Conservation (phyloP, 1,140 invertebrate genomes). For the Caenorhabditis brenneri region DNA sequence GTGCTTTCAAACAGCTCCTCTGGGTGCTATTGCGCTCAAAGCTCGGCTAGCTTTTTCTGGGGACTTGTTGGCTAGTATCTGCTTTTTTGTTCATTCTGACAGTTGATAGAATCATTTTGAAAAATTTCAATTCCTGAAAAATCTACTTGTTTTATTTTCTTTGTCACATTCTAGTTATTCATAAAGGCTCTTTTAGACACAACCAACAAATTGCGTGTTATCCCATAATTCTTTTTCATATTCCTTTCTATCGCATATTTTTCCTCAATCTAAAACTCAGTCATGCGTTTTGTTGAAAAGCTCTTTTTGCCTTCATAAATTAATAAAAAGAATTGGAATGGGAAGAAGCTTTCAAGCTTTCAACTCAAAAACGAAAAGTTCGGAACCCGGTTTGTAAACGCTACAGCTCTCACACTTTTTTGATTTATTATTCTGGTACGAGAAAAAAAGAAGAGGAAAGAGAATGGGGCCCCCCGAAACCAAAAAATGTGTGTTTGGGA, state of each 20-base stretch:
- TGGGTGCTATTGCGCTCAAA: background rate
- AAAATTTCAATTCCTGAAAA: too few species aligned
- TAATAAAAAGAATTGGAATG: background rate
- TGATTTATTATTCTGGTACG: conserved; percentile 38
- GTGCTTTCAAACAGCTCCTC: background rate
- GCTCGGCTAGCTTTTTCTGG: background rate
- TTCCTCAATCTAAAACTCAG: background rate
- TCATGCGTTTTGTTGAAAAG: background rate
- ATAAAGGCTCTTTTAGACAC: background rate
- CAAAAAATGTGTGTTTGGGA: conserved; percentile 13
- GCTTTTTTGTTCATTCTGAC: background rate
- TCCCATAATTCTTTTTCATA: background rate
- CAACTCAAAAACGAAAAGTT: background rate
- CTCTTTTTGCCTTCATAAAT: background rate
- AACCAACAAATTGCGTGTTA: background rate
- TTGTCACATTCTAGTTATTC: too few species aligned
- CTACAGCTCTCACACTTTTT: conserved; percentile 9
- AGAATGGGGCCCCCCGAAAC: background rate
- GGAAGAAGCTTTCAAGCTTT: too few species aligned
- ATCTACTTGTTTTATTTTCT: too few species aligned
- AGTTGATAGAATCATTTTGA: too few species aligned
- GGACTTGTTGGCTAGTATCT: background rate
- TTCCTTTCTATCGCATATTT: background rate
- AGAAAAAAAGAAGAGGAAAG: background rate
- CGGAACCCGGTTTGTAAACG: background rate